phyloP scores from a whole-genome alignment of 2,888 invertebrate genomes.

The Pegoplata infirma region DNA sequence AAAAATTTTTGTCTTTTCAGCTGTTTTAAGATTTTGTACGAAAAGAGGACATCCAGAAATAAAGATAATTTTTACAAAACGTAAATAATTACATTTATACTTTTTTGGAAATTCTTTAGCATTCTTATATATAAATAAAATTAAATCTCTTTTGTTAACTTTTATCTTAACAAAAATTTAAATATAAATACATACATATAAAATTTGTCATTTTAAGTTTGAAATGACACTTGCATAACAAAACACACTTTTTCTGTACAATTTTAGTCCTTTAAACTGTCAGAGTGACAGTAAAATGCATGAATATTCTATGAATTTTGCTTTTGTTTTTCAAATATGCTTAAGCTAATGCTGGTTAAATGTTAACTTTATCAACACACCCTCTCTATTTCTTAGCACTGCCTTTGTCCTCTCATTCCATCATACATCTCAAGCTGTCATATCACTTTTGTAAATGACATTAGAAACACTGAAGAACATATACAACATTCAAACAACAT shows the following conservation, averaged over 20 bases:
- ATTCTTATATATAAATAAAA: neutral
- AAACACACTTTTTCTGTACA: conserved; percentile 13
- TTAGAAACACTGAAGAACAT: conserved; percentile 64
- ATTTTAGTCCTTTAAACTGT: conserved; percentile 45
- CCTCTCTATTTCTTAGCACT: conserved; percentile 17
- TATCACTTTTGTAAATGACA: conserved; percentile 60
- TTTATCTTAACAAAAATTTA: neutral
- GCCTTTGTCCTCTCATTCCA: no score
- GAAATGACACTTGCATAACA: conserved; percentile 37
- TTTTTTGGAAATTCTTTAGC: no score
- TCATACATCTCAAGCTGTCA: conserved; percentile 31
- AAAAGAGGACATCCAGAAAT: no score
- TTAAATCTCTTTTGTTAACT: neutral
- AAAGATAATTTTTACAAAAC: no score
- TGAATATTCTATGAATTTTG: conserved; percentile 21
- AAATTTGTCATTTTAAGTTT: conserved; percentile 25
- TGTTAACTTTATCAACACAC: conserved; percentile 28
- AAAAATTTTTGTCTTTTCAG: no score
- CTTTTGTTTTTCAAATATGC: conserved; percentile 1
- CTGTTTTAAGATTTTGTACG: no score
- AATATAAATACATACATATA: neutral
- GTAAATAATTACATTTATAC: no score
- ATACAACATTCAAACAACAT: conserved; percentile 35
- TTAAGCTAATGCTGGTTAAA: conserved; percentile 42
- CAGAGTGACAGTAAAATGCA: conserved; percentile 42